These are phyloP conservation scores for Brienomyrus longianalis DNA, from an alignment of 2,113 vertebrate species.

Conservation along the genomic window DNA sequence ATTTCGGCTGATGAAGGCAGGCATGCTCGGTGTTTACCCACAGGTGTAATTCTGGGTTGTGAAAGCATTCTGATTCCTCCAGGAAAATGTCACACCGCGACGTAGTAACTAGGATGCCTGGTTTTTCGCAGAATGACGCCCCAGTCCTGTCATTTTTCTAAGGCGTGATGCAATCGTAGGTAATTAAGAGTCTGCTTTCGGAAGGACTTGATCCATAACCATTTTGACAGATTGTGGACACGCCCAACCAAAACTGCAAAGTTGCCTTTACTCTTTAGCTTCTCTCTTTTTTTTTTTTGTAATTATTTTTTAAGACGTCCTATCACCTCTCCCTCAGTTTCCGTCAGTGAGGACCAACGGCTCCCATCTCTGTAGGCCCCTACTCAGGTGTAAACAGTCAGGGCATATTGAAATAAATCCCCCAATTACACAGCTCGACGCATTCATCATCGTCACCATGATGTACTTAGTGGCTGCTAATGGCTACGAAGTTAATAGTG, in stretches of 20 bases:
- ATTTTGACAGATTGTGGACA: background rate
- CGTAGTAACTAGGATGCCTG: background rate
- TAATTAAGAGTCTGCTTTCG: constrained; percentile 7
- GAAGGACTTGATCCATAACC: background rate
- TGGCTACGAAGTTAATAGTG: background rate
- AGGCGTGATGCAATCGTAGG: constrained; percentile 15
- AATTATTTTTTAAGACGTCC: background rate
- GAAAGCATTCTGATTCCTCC: background rate
- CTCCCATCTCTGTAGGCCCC: background rate
- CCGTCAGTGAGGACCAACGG: background rate
- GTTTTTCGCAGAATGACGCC: background rate
- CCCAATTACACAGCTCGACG: background rate
- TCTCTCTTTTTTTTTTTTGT: background rate
- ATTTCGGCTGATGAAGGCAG: background rate
- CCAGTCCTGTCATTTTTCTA: background rate
- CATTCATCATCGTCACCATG: background rate
- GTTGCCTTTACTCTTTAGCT: background rate
- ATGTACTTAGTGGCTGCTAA: background rate
- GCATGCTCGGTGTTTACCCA: background rate
- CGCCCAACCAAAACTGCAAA: background rate
- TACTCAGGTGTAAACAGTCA: background rate
- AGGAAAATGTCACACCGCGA: background rate
- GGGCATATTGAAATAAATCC: background rate
- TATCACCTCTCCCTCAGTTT: background rate
- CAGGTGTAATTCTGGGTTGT: background rate